Evolutionary conservation across 1,140 invertebrate genomes (phyloP).

Genomic region (Apis laboriosa): DNA sequence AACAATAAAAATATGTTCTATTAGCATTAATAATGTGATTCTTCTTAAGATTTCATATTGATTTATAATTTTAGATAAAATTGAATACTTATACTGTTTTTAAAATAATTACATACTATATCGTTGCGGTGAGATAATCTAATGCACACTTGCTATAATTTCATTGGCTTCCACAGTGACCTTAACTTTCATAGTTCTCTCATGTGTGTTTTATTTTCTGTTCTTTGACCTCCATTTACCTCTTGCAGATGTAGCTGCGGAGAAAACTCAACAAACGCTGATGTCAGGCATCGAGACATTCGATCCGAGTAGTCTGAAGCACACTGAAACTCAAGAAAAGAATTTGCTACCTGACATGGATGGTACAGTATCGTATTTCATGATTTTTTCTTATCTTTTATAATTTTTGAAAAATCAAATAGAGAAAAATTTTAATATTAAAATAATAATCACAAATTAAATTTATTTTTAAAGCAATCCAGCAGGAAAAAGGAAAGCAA

Average conservation of each 20-base stretch:
- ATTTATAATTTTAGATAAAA: background rate
- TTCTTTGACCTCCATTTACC: constrained; percentile 27
- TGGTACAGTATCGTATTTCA: constrained; percentile 83
- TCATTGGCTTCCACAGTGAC: background rate
- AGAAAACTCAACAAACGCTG: constrained; percentile 92
- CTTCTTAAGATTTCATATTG: background rate
- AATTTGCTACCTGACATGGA: constrained; percentile 96
- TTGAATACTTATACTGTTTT: background rate
- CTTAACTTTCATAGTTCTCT: background rate
- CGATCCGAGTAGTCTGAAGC: constrained; percentile 91
- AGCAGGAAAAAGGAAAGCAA: constrained; percentile 93
- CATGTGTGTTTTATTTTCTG: background rate
- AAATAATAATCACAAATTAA: constrained; percentile 11
- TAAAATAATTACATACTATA: background rate
- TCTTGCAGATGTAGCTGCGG: constrained; percentile 89
- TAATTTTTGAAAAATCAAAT: background rate
- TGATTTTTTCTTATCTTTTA: background rate
- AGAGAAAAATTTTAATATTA: background rate
- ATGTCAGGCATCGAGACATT: constrained; percentile 93
- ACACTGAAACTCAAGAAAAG: constrained; percentile 96
- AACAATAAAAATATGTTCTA: background rate
- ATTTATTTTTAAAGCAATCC: constrained; percentile 84
- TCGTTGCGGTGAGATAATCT: no score
- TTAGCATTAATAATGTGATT: background rate
- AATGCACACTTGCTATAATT: background rate